Evolutionary conservation across 2,888 invertebrate genomes (phyloP).

Genomic region (Neoscelio sp.): DNA sequence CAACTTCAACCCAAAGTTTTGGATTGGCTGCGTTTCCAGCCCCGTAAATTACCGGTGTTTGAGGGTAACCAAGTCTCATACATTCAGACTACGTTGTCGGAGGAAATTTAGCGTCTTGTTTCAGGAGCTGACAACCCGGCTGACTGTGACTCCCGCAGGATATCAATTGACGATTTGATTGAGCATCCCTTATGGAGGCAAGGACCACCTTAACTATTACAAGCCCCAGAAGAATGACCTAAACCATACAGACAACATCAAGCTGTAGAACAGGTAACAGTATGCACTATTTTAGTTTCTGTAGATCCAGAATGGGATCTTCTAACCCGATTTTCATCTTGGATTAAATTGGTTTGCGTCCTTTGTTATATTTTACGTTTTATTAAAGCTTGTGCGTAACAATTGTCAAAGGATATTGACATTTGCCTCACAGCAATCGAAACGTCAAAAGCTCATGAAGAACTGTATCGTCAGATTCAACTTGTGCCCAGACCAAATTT

Average conservation of each 20-base stretch:
- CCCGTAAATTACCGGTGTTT: not conserved
- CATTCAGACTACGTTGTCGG: no score
- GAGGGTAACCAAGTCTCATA: slow-evolving; percentile 11
- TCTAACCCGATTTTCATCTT: not conserved
- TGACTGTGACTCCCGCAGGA: not conserved
- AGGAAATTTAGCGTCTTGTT: not conserved
- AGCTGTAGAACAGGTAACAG: no score
- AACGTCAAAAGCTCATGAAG: not conserved
- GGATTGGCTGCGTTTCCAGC: not conserved
- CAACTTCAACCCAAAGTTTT: not conserved
- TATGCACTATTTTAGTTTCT: no score
- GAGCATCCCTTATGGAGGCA: slow-evolving; percentile 1
- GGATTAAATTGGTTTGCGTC: not conserved
- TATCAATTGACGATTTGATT: not conserved
- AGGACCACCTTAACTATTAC: not conserved
- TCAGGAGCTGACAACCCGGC: not conserved
- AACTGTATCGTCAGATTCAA: not conserved
- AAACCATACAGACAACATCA: not conserved
- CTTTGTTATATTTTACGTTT: not conserved
- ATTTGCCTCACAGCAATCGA: not conserved
- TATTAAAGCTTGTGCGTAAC: not conserved
- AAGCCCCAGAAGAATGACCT: not conserved
- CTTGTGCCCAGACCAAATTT: no score
- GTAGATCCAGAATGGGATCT: not conserved
- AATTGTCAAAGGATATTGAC: no score